Conservation (phyloP, 1,140 invertebrate genomes). For the Ephestia elutella region DNA sequence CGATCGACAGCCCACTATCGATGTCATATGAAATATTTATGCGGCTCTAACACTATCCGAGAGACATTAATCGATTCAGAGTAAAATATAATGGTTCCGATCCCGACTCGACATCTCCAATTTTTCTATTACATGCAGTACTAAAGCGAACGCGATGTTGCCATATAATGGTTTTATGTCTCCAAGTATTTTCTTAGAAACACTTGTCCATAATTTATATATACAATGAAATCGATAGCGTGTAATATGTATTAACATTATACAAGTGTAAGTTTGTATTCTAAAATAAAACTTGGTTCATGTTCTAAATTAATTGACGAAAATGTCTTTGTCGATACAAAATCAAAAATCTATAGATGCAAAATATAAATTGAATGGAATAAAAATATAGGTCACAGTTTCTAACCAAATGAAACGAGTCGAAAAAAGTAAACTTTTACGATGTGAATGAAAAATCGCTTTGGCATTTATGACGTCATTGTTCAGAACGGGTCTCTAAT, state of each 20-base stretch:
- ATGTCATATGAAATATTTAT: constrained; percentile 52
- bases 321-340: too few species aligned
- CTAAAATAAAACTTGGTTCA: too few species aligned
- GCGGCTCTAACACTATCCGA: constrained; percentile 35
- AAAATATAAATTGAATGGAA: background rate
- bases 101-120: constrained; percentile 1
- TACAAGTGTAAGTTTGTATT: too few species aligned
- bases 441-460: constrained; percentile 60
- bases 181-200: background rate
- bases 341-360: too few species aligned
- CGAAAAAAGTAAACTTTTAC: constrained; percentile 45
- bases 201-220: too few species aligned
- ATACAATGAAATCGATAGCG: too few species aligned
- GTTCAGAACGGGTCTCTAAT: constrained; percentile 54
- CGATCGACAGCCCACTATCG: constrained; percentile 45
- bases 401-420: constrained; percentile 32
- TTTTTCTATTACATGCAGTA: background rate
- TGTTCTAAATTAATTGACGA: too few species aligned
- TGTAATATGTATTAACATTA: too few species aligned
- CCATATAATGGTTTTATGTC: background rate
- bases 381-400: background rate
- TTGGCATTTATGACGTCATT: constrained; percentile 62
- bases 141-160: too few species aligned
- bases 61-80: constrained; percentile 36
- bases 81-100: constrained; percentile 1